These are phyloP conservation scores for Semibalanus balanoides DNA, from an alignment of 1,140 invertebrate genomes.

Conservation along the genomic window DNA sequence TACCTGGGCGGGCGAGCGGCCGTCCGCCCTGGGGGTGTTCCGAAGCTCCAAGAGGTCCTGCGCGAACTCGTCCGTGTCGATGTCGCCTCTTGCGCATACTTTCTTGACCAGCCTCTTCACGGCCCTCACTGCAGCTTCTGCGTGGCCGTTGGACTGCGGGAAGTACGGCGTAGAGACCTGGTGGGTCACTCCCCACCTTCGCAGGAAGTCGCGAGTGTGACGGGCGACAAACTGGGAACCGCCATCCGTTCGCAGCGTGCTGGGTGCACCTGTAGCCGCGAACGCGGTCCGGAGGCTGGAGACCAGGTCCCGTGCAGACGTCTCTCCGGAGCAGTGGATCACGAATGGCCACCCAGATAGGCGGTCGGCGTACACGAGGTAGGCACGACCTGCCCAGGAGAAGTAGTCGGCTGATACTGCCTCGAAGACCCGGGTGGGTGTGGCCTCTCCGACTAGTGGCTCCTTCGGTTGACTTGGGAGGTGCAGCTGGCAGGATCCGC, in stretches of 20 bases:
- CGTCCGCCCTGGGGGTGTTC: background rate
- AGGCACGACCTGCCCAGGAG: no score
- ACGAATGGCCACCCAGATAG: no score
- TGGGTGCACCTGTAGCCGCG: conserved; percentile 29
- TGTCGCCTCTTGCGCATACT: background rate
- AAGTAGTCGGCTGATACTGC: no score
- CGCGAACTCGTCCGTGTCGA: background rate
- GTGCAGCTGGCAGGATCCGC: no score
- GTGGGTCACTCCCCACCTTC: conserved; percentile 7
- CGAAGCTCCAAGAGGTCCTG: background rate
- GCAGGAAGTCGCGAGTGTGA: background rate
- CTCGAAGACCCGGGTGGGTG: no score
- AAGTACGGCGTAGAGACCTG: conserved; percentile 5
- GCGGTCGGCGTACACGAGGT: no score
- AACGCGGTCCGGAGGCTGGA: conserved; percentile 50
- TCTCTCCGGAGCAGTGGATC: no score
- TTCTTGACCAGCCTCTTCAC: conserved; percentile 10
- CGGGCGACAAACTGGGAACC: background rate
- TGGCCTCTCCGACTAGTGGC: no score
- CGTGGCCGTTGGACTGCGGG: conserved; percentile 9
- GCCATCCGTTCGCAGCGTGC: background rate
- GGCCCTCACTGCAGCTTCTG: conserved; percentile 2
- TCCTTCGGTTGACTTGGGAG: no score
- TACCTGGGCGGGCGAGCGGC: background rate
- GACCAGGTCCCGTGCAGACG: no score